These are phyloP conservation scores for Cololabis saira DNA, from an alignment of 2,113 vertebrate species.

Conservation along the genomic window DNA sequence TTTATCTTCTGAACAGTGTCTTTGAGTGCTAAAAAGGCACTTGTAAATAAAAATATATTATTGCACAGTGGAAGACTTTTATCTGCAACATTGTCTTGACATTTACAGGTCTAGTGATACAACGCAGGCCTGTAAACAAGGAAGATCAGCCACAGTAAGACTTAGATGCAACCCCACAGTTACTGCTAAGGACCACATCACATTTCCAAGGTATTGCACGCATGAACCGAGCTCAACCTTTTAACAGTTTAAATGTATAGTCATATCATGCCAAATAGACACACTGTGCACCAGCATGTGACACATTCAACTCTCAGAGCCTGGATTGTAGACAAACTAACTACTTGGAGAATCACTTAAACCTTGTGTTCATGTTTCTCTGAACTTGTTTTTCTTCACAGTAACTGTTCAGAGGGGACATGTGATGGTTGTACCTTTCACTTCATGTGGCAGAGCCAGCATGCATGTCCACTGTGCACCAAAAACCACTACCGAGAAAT, in stretches of 20 bases:
- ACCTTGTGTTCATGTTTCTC: neutral
- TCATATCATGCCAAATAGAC: neutral
- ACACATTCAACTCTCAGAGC: neutral
- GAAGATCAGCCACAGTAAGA: constrained; percentile 87
- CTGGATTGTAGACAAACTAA: constrained; percentile 13
- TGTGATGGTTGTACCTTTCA: constrained; percentile 96
- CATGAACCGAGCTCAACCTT: neutral
- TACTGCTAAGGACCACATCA: constrained; percentile 71
- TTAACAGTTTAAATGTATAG: constrained; percentile 1
- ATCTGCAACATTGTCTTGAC: constrained; percentile 10
- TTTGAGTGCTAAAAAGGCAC: no score
- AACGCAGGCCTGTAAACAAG: constrained; percentile 88
- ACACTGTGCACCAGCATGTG: neutral
- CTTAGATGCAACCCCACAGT: constrained; percentile 86
- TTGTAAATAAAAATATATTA: no score
- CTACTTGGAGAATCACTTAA: neutral
- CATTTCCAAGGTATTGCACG: constrained; percentile 84
- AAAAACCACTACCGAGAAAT: constrained; percentile 88
- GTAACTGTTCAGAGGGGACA: constrained; percentile 91
- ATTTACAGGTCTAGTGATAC: constrained; percentile 86
- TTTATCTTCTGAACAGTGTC: no score
- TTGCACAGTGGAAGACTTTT: neutral
- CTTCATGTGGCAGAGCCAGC: constrained; percentile 88
- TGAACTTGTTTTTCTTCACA: constrained; percentile 59
- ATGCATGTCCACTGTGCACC: constrained; percentile 92